Evolutionary conservation across 37 sponge, comb jelly and placozoan species (phyloP).

Genomic region (Halisarca cf. caerulea): DNA sequence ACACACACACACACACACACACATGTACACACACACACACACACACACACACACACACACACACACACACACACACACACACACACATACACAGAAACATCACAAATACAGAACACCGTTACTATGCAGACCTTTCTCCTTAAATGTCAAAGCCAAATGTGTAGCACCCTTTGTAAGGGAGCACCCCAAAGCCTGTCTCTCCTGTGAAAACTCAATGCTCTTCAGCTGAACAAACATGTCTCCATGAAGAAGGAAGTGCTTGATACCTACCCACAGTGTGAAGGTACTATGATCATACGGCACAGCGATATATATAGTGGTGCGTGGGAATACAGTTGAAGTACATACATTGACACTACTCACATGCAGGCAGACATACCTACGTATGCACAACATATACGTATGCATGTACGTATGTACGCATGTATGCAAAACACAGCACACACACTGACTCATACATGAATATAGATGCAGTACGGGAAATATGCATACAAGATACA

Average conservation of each 20-base stretch:
- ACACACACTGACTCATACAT: no score
- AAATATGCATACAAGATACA: no score
- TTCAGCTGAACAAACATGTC: background rate
- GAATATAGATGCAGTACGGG: no score
- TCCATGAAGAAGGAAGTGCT: background rate
- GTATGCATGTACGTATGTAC: no score
- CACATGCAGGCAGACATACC: no score
- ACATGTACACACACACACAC: background rate
- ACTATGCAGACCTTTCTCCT: conserved; percentile 11
- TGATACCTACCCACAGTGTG: background rate
- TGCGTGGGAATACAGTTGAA: no score
- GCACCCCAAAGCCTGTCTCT: background rate
- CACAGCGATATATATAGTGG: no score
- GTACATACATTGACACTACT: no score
- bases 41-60: background rate
- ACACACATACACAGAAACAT: background rate
- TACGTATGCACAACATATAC: no score
- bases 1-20: conserved; percentile 33
- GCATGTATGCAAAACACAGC: no score
- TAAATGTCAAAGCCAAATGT: background rate
- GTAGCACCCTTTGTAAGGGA: background rate
- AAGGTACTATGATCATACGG: no score
- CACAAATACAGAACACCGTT: no score
- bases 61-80: background rate
- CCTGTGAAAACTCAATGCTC: background rate